Evolutionary conservation across 1,140 invertebrate species (phyloP).

Genomic region (Panagrolaimus sp.): DNA sequence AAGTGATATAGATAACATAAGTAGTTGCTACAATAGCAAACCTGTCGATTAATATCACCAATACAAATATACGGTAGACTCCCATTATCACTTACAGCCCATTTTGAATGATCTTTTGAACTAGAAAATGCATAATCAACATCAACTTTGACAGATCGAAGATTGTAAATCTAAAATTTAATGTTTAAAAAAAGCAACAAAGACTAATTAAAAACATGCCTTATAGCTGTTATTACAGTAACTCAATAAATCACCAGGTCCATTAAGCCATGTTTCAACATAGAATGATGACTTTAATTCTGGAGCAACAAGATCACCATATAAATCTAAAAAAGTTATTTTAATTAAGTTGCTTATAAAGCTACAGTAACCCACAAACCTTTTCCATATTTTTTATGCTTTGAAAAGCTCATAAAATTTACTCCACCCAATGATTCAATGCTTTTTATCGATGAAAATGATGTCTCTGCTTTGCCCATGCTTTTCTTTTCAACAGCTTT

Average conservation of each 20-base stretch:
- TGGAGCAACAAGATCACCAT: slow-evolving; percentile 73
- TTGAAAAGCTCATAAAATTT: slow-evolving; percentile 30
- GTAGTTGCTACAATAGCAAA: no score
- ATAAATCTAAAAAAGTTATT: slow-evolving; percentile 67
- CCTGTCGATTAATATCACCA: slow-evolving; percentile 81
- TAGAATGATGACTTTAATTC: slow-evolving; percentile 68
- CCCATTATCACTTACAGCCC: slow-evolving; percentile 67
- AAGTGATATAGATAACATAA: no score
- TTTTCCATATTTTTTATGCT: slow-evolving; percentile 36
- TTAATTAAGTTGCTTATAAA: not conserved
- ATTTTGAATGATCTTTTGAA: slow-evolving; percentile 80
- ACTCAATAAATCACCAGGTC: slow-evolving; percentile 63
- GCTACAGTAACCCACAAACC: slow-evolving; percentile 11
- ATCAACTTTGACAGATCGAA: slow-evolving; percentile 20
- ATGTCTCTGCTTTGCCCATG: slow-evolving; percentile 9
- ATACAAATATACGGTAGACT: slow-evolving; percentile 71
- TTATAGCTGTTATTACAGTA: slow-evolving; percentile 54
- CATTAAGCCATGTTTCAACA: slow-evolving; percentile 81
- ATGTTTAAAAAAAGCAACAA: not conserved
- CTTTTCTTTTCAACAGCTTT: slow-evolving; percentile 22
- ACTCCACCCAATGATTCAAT: slow-evolving; percentile 17
- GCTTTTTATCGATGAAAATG: slow-evolving; percentile 19
- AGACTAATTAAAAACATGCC: slow-evolving; percentile 12
- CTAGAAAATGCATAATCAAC: slow-evolving; percentile 64
- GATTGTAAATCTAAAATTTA: slow-evolving; percentile 49